Percentiles rank a stretch among this genome's conserved stretches.
Evolutionary conservation across 1,140 invertebrate species (phyloP).

Genomic region (Cryptotermes secundus): DNA sequence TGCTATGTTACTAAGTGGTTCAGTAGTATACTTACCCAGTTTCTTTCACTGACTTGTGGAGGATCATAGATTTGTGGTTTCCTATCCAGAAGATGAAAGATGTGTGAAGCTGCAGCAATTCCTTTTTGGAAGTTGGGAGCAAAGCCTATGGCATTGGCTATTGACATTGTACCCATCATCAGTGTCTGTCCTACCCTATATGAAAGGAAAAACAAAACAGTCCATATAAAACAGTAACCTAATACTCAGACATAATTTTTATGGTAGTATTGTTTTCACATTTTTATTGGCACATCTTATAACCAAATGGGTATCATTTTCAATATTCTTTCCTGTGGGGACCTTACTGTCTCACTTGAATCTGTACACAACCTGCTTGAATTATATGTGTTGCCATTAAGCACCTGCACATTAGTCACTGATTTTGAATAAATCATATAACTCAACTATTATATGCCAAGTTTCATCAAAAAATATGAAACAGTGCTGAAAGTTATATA

Average conservation of each 20-base stretch:
- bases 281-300: too few relatives aligned
- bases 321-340: too few relatives aligned
- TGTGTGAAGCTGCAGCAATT: constrained; percentile 57
- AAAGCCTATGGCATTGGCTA: constrained; percentile 72
- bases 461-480: too few relatives aligned
- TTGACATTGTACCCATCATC: constrained; percentile 71
- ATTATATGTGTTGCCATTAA: too few relatives aligned
- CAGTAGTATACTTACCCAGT: constrained; percentile 34
- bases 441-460: too few relatives aligned
- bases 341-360: too few relatives aligned
- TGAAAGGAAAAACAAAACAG: constrained; percentile 36
- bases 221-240: not conserved
- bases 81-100: constrained; percentile 55
- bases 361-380: too few relatives aligned
- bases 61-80: constrained; percentile 48
- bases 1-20: not conserved
- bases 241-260: not conserved
- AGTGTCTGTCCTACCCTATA: constrained; percentile 69
- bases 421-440: too few relatives aligned
- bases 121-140: constrained; percentile 71
- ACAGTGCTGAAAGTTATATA: too few relatives aligned
- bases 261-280: too few relatives aligned
- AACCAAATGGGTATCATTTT: too few relatives aligned
- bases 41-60: constrained; percentile 36
- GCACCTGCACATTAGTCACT: too few relatives aligned